Evolutionary conservation across 2,888 invertebrate species (phyloP).

Genomic region (Lasius fuliginosus): DNA sequence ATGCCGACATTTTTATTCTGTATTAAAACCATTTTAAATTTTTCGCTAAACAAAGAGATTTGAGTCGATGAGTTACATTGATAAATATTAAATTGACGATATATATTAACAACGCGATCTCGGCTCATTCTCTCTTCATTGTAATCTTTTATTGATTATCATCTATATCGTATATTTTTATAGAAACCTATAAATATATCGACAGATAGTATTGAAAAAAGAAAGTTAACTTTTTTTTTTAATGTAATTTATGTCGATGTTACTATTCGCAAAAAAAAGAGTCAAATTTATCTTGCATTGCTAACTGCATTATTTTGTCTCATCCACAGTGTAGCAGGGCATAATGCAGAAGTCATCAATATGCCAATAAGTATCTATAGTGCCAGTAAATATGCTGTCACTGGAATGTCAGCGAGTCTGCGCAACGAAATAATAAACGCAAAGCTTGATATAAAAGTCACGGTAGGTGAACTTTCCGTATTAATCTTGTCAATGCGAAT

Average conservation of each 20-base stretch:
- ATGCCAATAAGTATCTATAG: constrained; percentile 85
- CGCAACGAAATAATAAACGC: constrained; percentile 86
- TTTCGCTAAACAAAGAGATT: background rate
- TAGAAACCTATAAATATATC: no score
- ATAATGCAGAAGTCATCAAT: constrained; percentile 75
- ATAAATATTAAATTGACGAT: background rate
- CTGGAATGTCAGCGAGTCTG: constrained; percentile 86
- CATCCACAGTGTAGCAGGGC: constrained; percentile 79
- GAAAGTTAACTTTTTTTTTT: no score
- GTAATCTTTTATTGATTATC: background rate
- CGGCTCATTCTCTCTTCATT: background rate
- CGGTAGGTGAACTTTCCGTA: constrained; percentile 78
- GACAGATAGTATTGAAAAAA: no score
- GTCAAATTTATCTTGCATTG: background rate
- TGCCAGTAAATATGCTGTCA: constrained; percentile 87
- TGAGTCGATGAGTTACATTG: background rate
- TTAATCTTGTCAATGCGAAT: background rate
- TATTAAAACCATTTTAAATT: background rate
- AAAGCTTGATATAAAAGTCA: constrained; percentile 85
- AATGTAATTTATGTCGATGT: no score
- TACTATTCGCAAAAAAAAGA: background rate
- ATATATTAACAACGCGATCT: background rate
- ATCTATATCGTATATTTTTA: background rate
- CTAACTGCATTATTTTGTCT: background rate
- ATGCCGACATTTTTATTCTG: background rate